These are phyloP conservation scores for Ptilodon capucinus DNA, from an alignment of 2,888 invertebrate genomes.

Conservation along the genomic window DNA sequence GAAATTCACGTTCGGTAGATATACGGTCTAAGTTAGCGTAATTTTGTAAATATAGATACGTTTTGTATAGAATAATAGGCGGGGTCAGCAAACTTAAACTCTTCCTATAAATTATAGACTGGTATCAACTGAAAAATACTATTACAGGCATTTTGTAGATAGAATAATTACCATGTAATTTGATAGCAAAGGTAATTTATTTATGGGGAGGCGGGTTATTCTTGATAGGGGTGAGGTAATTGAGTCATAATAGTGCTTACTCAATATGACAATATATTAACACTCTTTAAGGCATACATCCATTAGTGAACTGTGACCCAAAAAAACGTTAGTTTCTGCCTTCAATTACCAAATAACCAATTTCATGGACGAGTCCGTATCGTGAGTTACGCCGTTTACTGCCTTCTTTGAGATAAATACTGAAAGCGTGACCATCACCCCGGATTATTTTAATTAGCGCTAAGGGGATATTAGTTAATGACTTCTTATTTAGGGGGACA, in stretches of 20 bases:
- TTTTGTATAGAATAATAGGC: constrained; percentile 25
- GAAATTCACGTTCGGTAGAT: constrained; percentile 48
- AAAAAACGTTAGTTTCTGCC: background rate
- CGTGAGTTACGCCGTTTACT: constrained; percentile 8
- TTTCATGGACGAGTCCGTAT: constrained; percentile 5
- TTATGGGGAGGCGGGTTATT: too few relatives aligned
- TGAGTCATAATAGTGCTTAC: too few relatives aligned
- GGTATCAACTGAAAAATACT: too few relatives aligned
- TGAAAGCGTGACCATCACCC: constrained; percentile 17
- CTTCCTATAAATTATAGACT: too few relatives aligned
- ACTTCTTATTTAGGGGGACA: constrained; percentile 29
- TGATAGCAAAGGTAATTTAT: too few relatives aligned
- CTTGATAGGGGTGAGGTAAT: too few relatives aligned
- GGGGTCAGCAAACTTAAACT: background rate
- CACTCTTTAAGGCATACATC: background rate
- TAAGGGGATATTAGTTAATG: constrained; percentile 47
- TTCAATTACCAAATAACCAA: background rate
- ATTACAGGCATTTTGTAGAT: too few relatives aligned
- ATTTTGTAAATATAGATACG: constrained; percentile 51
- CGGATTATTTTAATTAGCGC: constrained; percentile 59
- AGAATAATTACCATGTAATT: too few relatives aligned
- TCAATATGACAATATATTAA: background rate
- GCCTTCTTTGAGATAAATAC: constrained; percentile 10
- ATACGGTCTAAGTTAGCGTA: constrained; percentile 51
- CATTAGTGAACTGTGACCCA: constrained; percentile 1